Conservation (phyloP, 2,113 vertebrate genomes). For the Gobius niger region DNA sequence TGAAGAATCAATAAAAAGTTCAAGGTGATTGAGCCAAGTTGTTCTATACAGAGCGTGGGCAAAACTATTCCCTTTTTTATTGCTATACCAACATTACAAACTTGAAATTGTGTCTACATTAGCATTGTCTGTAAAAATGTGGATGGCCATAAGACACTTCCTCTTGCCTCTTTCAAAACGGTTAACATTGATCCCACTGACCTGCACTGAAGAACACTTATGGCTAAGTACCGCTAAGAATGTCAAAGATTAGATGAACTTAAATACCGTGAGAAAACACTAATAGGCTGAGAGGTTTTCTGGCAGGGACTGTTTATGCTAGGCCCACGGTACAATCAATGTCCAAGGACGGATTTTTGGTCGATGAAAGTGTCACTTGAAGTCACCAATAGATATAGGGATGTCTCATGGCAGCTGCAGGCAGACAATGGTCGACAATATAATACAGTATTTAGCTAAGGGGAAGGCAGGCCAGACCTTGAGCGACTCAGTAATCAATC, state of each 20-base stretch:
- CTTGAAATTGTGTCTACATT: neutral
- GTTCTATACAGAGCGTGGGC: too few species aligned
- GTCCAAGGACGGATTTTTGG: slow-evolving; percentile 63
- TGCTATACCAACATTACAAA: neutral
- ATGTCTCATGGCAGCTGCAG: slow-evolving; percentile 45
- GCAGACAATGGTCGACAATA: slow-evolving; percentile 58
- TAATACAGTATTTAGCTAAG: slow-evolving; percentile 58
- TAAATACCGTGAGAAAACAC: slow-evolving; percentile 20
- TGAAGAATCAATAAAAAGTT: too few species aligned
- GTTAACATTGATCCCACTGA: slow-evolving; percentile 2
- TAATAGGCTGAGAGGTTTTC: slow-evolving; percentile 64
- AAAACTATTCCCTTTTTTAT: too few species aligned
- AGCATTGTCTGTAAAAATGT: neutral
- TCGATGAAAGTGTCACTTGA: slow-evolving; percentile 63
- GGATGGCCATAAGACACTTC: neutral
- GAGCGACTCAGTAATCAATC: slow-evolving; percentile 50
- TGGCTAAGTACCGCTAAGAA: slow-evolving; percentile 32
- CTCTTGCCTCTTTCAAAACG: neutral
- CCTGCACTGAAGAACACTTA: neutral
- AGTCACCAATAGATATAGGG: slow-evolving; percentile 59
- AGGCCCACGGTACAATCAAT: slow-evolving; percentile 56
- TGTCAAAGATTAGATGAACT: slow-evolving; percentile 35
- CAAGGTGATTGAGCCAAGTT: too few species aligned
- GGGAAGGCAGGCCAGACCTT: slow-evolving; percentile 57
- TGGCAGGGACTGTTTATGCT: slow-evolving; percentile 59